Evolutionary conservation across 2,113 vertebrate species (phyloP), one percentile per base, ranked within the genome.

Genomic region (Promerops cafer): DNA sequence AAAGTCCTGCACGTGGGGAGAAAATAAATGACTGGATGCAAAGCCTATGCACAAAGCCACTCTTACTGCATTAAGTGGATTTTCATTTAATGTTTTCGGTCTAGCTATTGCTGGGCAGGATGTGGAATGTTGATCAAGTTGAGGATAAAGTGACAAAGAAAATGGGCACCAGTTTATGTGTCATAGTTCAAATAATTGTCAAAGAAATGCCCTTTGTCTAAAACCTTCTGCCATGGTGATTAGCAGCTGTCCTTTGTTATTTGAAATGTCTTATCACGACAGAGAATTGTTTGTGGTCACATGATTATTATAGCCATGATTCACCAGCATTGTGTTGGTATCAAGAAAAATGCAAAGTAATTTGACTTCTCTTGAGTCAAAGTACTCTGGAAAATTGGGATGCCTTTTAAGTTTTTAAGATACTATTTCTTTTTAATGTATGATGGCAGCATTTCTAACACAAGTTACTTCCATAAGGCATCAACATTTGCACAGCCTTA

Each of bases 381-480:
- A 35, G 11, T 22, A 49, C 33, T 83, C 5, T 45, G 59, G 39
- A 83, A 88, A 78, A 77, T 7, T 28, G 3, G 27, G 27, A 77
- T 61, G 28, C 5, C 83, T 64, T 94, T 52, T 9, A 45, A 60
- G 16, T 79, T 85, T 68, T 16, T 66, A 45, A 64, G 56, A 19
- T 68, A 33, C 11, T 37, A 2, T 56, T 89, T 77, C 20, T 37
- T 87, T 70, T 81, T 52, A 56, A 63, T 82, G 31, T 91, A 53
- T 71, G 56, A 74, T 39, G 91, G n/a, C 64, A 53, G n/a, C 24
- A 61, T 91, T 94, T 64, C 44, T 87, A 91, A 78, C 56, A 68
- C 56, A 80, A 88, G 40, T 82, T 82, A n/a, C 37, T 87, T 95
- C 69, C 60, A 57, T 76, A 84, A 94, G 45, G 33, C 60, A 45